A percentile compares a stretch with the other conserved stretches of the same genome.
Conservation (phyloP, 2,888 invertebrate genomes). For the Agonum fuliginosum region DNA sequence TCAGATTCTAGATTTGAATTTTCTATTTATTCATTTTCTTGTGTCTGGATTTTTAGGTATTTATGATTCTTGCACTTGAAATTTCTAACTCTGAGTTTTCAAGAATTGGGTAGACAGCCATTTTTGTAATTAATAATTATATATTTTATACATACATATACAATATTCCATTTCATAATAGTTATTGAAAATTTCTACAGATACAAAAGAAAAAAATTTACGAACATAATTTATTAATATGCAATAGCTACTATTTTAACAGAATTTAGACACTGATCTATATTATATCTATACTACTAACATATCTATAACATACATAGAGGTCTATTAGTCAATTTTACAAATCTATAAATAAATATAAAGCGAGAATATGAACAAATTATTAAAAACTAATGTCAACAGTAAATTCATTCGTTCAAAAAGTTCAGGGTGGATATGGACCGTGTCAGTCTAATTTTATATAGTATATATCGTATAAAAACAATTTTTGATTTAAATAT, state of each 20-base stretch:
- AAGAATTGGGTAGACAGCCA: no score
- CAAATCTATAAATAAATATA: conserved; percentile 47
- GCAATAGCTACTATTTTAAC: conserved; percentile 21
- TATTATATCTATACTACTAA: conserved; percentile 8
- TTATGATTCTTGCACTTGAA: no score
- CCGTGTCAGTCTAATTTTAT: conserved; percentile 50
- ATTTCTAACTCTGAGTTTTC: no score
- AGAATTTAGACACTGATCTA: conserved; percentile 30
- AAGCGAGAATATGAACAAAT: conserved; percentile 44
- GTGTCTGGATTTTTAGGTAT: no score
- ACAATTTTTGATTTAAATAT: conserved; percentile 52
- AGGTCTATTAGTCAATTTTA: conserved; percentile 28
- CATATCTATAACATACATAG: conserved; percentile 35
- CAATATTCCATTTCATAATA: conserved; percentile 61
- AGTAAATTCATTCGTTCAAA: conserved; percentile 42
- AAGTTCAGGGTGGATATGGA: conserved; percentile 14
- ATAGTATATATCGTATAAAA: conserved; percentile 45
- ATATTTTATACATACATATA: conserved; percentile 67
- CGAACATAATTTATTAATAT: conserved; percentile 25
- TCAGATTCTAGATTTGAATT: no score
- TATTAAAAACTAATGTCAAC: conserved; percentile 24
- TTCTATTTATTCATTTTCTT: no score
- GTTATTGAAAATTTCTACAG: conserved; percentile 57
- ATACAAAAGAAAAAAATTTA: conserved; percentile 55
- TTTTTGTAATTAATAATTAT: conserved; percentile 48